phyloP scores from a whole-genome alignment of 2,888 invertebrate genomes.

The Euphydryas editha region DNA sequence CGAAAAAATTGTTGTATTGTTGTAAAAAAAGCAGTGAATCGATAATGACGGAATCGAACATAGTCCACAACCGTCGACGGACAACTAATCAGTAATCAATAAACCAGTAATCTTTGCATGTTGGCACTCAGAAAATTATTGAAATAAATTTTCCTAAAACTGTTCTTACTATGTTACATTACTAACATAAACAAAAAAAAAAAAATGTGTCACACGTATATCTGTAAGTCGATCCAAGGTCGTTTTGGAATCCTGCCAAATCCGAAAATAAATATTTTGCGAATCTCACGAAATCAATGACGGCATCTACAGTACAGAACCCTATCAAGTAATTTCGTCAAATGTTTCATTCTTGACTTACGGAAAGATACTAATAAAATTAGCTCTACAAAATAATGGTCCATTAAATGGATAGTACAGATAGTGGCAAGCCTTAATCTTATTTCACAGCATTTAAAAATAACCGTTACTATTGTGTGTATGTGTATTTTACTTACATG shows the following conservation, averaged over 20 bases:
- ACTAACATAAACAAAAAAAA: constrained; percentile 1
- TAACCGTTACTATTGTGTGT: no score
- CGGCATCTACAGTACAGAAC: constrained; percentile 19
- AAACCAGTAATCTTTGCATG: neutral
- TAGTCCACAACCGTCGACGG: no score
- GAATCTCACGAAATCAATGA: constrained; percentile 31
- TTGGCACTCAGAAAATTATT: no score
- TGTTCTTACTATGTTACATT: neutral
- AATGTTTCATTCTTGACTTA: neutral
- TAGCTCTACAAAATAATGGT: no score
- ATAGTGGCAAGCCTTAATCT: no score
- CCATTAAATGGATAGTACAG: neutral
- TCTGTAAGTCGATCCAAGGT: constrained; percentile 56
- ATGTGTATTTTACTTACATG: no score
- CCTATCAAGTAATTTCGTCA: neutral
- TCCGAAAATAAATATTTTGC: constrained; percentile 52
- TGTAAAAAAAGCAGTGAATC: no score
- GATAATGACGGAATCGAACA: no score
- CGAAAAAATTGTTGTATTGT: no score
- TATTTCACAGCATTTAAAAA: no score
- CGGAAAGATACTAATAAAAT: neutral
- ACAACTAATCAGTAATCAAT: no score
- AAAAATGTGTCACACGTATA: constrained; percentile 11
- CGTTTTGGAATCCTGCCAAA: constrained; percentile 60
- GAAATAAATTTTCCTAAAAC: neutral